Conservation (phyloP, 2,888 invertebrate genomes). For the Mystacides longicornis region DNA sequence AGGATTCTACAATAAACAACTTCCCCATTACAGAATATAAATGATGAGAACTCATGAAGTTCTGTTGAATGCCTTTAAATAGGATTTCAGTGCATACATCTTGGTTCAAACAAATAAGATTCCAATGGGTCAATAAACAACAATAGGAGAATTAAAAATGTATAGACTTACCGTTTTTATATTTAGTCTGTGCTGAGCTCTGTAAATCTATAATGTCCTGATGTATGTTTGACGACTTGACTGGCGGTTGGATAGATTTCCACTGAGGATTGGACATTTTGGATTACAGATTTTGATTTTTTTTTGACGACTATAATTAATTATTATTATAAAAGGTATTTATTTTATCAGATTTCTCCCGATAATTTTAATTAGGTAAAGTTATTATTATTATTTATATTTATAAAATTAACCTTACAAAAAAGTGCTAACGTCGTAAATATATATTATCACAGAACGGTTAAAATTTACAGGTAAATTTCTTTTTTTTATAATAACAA, state of each 20-base stretch:
- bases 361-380: too few relatives aligned
- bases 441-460: slow-evolving; percentile 55
- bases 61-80: too few relatives aligned
- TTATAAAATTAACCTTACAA: slow-evolving; percentile 32
- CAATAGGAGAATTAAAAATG: background rate
- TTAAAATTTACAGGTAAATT: slow-evolving; percentile 31
- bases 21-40: too few relatives aligned
- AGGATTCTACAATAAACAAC: too few relatives aligned
- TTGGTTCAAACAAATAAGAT: too few relatives aligned
- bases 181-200: slow-evolving; percentile 47
- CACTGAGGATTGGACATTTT: slow-evolving; percentile 80
- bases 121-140: background rate
- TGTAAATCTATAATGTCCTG: slow-evolving; percentile 73
- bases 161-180: slow-evolving; percentile 47
- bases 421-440: slow-evolving; percentile 36
- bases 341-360: background rate
- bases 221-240: slow-evolving; percentile 65
- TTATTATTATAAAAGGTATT: background rate
- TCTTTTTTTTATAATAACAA: slow-evolving; percentile 9
- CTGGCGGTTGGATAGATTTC: slow-evolving; percentile 85
- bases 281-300: background rate
- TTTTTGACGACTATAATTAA: background rate
- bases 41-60: too few relatives aligned
- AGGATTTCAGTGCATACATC: too few relatives aligned
- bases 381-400: background rate